Evolutionary conservation across 2,797 vertebrate genomes (phyloP), one percentile per base, ranked within the genome.

Genomic region (Rallus crepitans): DNA sequence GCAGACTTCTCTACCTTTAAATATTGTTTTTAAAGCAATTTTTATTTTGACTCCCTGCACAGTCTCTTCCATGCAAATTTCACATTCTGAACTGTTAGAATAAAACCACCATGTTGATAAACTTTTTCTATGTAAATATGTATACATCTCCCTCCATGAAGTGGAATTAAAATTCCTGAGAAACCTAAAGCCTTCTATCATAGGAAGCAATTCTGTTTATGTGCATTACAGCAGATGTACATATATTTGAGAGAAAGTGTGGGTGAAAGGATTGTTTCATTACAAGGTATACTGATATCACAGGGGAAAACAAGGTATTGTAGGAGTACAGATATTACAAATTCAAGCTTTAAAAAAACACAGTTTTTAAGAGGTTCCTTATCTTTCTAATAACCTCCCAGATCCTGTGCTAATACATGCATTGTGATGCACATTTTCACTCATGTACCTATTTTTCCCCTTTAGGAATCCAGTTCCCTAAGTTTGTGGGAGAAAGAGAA

Each of bases 391-490:
- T 50, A 64, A 28, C 1, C 6, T 75, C 11, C 15, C 9, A 40
- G 7, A 4, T 79, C 12, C 16, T 33, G 1, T 64, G 23, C 3
- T 64, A 52, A 15, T 52, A 19, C 14, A 31, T 37, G 19, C 6
- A 55, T 40, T 71, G 17, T 15, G 23, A 77, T n/a, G 8, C 4
- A 3, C 25, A 42, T 72, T 86, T 77, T 80, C 8, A 80, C 52
- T 42, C 4, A 10, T 37, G 15, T 1, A 52, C 2, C 42, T 42
- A 42, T 5, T 86, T 61, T 25, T 9, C 1, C 2, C 4, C 19
- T 3, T 8, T 31, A 35, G 25, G 12, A 93, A 35, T 3, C 5
- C 15, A 14, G 14, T 52, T 65, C 27, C 11, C 1, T 42, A 64
- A 37, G 13, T 52, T 50, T 64, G 64, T 35, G 56, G 27, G 13